phyloP scores from a whole-genome alignment of 2,797 vertebrate genomes.

The Falco concolor region DNA sequence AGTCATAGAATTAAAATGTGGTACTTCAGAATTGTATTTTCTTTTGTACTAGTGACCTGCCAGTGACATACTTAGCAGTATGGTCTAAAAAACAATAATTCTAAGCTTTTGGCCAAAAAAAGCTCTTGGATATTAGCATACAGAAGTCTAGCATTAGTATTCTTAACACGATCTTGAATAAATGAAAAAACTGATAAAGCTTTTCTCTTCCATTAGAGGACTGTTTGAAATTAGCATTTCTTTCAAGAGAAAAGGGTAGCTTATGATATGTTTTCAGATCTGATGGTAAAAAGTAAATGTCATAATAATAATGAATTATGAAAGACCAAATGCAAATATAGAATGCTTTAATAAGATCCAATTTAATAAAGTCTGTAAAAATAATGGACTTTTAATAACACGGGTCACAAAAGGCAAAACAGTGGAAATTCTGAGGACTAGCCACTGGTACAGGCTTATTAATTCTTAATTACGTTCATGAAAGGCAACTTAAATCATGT shows the following conservation, averaged over 20 bases:
- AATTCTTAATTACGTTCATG: conserved; percentile 87
- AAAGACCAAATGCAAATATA: conserved; percentile 99
- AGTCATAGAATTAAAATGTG: conserved; percentile 28
- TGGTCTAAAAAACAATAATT: conserved; percentile 78
- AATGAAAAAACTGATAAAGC: conserved; percentile 98
- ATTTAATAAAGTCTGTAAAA: conserved; percentile 99
- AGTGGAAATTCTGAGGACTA: conserved; percentile 83
- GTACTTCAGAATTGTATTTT: conserved; percentile 57
- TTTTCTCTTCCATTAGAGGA: conserved; percentile 99
- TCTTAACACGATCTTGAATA: conserved; percentile 92
- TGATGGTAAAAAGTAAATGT: conserved; percentile 98
- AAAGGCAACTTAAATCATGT: conserved; percentile 84
- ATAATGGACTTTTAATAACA: conserved; percentile 88
- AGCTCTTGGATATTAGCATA: conserved; percentile 81
- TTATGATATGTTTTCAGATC: conserved; percentile 93
- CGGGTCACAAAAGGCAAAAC: conserved; percentile 86
- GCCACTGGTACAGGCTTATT: conserved; percentile 82
- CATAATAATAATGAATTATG: conserved; percentile 99
- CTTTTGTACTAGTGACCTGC: conserved; percentile 46
- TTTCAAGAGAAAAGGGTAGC: conserved; percentile 99
- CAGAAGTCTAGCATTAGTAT: conserved; percentile 94
- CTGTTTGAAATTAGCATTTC: conserved; percentile 99
- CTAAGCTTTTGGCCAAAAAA: conserved; percentile 80
- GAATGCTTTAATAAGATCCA: conserved; percentile 97
- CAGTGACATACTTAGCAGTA: conserved; percentile 66